Base-by-base conservation (phyloP, 2,888 invertebrate species). In the Lymantria monacha region DNA sequence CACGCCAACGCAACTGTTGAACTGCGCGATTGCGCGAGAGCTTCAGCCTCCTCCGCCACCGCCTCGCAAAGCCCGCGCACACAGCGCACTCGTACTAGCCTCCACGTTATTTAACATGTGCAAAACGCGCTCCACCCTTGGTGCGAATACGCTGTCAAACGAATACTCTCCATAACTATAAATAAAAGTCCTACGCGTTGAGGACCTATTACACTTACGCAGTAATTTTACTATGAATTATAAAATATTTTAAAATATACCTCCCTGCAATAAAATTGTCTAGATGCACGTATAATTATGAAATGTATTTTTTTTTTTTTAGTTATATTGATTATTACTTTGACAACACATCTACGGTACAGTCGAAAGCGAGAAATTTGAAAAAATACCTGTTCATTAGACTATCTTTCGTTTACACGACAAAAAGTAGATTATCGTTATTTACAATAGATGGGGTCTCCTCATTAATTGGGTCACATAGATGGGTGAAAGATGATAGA, bases 341-440 rank as follows among this genome's bases (percentile, higher is more conserved):
- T 87, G 90, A 89, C 85, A 91, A 91, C 90, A 91, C 89, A 88
- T 89, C 91, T 91, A 91, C 90, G 82, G 87, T 91, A 91, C 87
- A 90, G 89, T 88, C 80, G 88, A 91, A 87, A 90, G 91, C 90
- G 91, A 91, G 90, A 90, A 87, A 85, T 78, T 86, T 90, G 87
- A 90, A 90, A 90, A 90, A 88, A 90, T 89, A 90, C 90, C 87
- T 86, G 90, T 89, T 90, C 81, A 82, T 83, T 87, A 87, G 74
- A 87, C 87, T 90, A 91, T 87, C 83, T 87, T 80, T 90, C 84
- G 90, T 89, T 89, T 83, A 90, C 84, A 90, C 88, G 90, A 90
- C 87, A 89, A 90, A 88, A 90, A 86, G 85, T 86, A 80, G 86
- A 83, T 83, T 85, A 87, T 84, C 77, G 81, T 85, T 91, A 91